Evolutionary conservation across 2,113 vertebrate genomes (phyloP).

Genomic region (Mandrillus leucophaeus): DNA sequence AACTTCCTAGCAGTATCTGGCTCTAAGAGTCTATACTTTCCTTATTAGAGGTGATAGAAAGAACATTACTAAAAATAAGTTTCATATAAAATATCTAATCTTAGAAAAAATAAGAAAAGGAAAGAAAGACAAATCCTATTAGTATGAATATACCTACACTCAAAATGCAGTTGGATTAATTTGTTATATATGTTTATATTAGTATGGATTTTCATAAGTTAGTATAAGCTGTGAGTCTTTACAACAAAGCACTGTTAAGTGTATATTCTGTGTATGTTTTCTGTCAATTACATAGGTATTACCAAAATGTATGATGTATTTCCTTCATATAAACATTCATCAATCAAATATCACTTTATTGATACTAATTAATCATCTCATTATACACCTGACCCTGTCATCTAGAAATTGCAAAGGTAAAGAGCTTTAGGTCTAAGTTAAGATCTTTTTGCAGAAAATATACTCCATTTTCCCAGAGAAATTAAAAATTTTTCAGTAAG

Average conservation of each 20-base stretch:
- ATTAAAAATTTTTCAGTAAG: not conserved
- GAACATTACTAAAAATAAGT: not conserved
- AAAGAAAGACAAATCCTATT: not conserved
- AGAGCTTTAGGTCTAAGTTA: not conserved
- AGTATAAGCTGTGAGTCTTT: not conserved
- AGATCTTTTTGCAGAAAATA: not conserved
- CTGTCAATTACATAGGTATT: not conserved
- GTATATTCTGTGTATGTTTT: not conserved
- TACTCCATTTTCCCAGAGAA: not conserved
- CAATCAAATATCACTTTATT: not conserved
- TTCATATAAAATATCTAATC: not conserved
- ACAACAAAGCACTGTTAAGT: not conserved
- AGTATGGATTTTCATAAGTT: not conserved
- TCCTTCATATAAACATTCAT: not conserved
- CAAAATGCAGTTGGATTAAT: not conserved
- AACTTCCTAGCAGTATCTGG: not conserved
- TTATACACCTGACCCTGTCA: not conserved
- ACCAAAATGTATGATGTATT: not conserved
- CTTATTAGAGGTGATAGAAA: not conserved
- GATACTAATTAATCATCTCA: not conserved
- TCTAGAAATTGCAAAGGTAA: not conserved
- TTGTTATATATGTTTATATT: not conserved
- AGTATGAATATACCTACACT: not conserved
- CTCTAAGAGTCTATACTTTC: not conserved
- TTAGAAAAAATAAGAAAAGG: not conserved